phyloP scores from a whole-genome alignment of 2,888 invertebrate genomes.

The Auanema sp. region DNA sequence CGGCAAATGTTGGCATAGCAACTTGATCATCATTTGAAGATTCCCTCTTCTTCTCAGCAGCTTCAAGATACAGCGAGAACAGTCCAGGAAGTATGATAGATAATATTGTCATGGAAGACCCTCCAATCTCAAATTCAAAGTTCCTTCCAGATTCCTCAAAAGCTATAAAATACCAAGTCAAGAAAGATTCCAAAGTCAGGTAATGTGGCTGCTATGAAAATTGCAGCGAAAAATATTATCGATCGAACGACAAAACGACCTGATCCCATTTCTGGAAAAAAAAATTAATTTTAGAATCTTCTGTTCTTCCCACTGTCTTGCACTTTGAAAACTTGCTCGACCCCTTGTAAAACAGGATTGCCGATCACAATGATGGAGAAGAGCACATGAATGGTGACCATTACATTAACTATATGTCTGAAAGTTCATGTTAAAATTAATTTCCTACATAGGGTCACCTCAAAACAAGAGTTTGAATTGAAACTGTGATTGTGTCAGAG shows the following conservation, averaged over 20 bases:
- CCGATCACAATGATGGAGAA: slow-evolving; percentile 37
- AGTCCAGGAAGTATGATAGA: slow-evolving; percentile 35
- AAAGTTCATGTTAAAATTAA: not conserved
- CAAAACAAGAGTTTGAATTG: slow-evolving; percentile 24
- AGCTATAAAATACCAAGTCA: slow-evolving; percentile 24
- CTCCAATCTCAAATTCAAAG: slow-evolving; percentile 17
- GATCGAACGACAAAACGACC: slow-evolving; percentile 29
- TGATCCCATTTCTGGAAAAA: slow-evolving; percentile 27
- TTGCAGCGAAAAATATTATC: slow-evolving; percentile 28
- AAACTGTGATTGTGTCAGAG: slow-evolving; percentile 29
- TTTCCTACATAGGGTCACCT: slow-evolving; percentile 11
- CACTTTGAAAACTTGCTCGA: slow-evolving; percentile 28
- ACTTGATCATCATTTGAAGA: too few relatives aligned
- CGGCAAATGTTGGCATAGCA: too few relatives aligned
- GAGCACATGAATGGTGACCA: slow-evolving; percentile 37
- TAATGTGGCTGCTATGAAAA: slow-evolving; percentile 28
- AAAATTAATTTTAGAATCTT: not conserved
- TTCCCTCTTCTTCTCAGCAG: not conserved
- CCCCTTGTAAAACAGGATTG: slow-evolving; percentile 33
- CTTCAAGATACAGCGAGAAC: slow-evolving; percentile 31
- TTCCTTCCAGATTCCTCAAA: too few relatives aligned
- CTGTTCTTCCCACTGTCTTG: slow-evolving; percentile 23
- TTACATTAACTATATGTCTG: slow-evolving; percentile 24
- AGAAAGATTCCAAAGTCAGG: slow-evolving; percentile 40
- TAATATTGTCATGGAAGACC: slow-evolving; percentile 27